Evolutionary conservation across 1,140 invertebrate genomes (phyloP).

Genomic region (Temnothorax nylanderi): DNA sequence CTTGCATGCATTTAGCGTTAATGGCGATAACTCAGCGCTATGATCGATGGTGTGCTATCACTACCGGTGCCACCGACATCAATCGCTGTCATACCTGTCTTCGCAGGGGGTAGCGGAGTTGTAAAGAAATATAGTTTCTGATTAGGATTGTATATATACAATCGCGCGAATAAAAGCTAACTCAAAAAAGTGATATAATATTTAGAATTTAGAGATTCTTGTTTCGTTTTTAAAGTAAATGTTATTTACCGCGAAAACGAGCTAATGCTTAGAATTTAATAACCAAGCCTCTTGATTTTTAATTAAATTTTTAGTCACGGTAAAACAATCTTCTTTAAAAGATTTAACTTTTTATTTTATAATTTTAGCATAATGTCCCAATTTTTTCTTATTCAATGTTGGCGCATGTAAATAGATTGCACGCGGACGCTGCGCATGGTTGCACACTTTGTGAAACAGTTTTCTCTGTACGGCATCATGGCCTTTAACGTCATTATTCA

Average conservation of each 20-base stretch:
- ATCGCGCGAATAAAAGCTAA: not conserved
- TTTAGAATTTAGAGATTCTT: not conserved
- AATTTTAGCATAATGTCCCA: slow-evolving; percentile 9
- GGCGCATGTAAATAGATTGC: not conserved
- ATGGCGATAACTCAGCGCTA: slow-evolving; percentile 67
- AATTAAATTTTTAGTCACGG: slow-evolving; percentile 14
- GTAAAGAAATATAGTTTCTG: slow-evolving; percentile 36
- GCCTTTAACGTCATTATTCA: slow-evolving; percentile 51
- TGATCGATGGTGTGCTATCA: slow-evolving; percentile 55
- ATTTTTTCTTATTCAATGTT: slow-evolving; percentile 17
- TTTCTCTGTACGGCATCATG: slow-evolving; percentile 33
- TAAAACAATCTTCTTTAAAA: not conserved
- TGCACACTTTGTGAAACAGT: slow-evolving; percentile 47
- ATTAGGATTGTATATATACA: not conserved
- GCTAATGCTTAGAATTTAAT: not conserved
- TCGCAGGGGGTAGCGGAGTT: slow-evolving; percentile 2
- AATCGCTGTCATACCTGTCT: slow-evolving; percentile 37
- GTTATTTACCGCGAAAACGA: not conserved
- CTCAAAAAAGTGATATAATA: not conserved
- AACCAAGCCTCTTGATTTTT: not conserved
- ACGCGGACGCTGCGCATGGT: not conserved
- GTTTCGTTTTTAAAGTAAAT: not conserved
- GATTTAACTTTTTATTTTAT: slow-evolving; percentile 11
- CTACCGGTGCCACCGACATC: slow-evolving; percentile 58
- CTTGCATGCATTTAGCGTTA: slow-evolving; percentile 70